Base-by-base conservation (phyloP, 2,113 vertebrate species). In the Pterophyllum scalare region DNA sequence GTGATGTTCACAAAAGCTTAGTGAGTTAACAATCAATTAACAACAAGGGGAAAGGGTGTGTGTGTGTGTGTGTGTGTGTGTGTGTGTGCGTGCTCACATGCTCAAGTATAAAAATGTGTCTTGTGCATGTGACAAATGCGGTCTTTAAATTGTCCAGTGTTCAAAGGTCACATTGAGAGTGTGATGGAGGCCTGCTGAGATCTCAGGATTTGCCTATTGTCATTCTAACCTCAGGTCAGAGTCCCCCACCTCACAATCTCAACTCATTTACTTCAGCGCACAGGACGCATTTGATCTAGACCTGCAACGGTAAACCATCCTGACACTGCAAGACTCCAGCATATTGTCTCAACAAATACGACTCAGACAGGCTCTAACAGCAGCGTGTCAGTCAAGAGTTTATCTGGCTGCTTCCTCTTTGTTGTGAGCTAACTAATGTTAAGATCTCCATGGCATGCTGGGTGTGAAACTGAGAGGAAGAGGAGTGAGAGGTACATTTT, bases 221-320 rank as follows among this genome's bases (percentile, higher is more conserved):
- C 26, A 22, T 72, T 81, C 61, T 89, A 88, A 92, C 79, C 89
- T 91, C 78, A 88, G 90, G 93, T 89, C 87, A 43, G 70, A 74
- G 79, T 74, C 74, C 28, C 65, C 60, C 33, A 70, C 54, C 79
- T 91, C 84, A 74, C 60, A 76, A 89, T 92, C 92, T 74, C 81
- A 24, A n/a, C 85, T 76, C 72, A 91, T 94, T 93, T 88, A 89
- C 85, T 79, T 91, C 90, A 93, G 76, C 74, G 77, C 59, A 79
- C 59, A 72, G 85, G 84, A 88, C 52, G 67, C 75, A 91, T 94
- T 91, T 92, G 89, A 94, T 94, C 92, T 82, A 1, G 9, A 83
- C n/a, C 77, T 78, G 79, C 75, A 72, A 79, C 81, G 57, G 86
- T 94, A 93, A 94, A 87, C 88, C 79, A 79, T 70, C 75, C 88